Conservation (phyloP, 2,888 invertebrate genomes). For the Athetis lepigone region DNA sequence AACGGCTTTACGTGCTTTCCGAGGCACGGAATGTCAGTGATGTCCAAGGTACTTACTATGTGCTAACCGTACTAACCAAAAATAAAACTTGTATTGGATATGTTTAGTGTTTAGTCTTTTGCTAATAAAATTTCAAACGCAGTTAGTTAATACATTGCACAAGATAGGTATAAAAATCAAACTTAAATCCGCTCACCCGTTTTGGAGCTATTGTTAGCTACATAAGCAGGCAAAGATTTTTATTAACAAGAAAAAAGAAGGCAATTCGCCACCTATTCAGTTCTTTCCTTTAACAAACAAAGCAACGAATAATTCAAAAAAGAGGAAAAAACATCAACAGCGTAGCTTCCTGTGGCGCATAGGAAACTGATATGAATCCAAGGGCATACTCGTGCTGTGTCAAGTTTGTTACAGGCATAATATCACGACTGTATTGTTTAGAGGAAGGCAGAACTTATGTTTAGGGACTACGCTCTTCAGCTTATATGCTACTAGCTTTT, state of each 20-base stretch:
- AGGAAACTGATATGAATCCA: conserved; percentile 56
- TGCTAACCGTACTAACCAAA: too few species aligned
- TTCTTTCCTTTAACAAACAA: not conserved
- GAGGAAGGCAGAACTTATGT: not conserved
- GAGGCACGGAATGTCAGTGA: too few species aligned
- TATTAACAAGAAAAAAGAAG: not conserved
- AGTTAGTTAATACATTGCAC: too few species aligned
- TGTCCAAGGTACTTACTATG: too few species aligned
- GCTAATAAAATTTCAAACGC: too few species aligned
- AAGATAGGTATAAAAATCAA: not conserved
- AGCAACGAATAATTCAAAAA: not conserved
- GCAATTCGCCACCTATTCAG: not conserved
- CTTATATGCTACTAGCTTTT: too few species aligned
- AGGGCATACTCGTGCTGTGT: conserved; percentile 36
- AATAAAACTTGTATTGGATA: too few species aligned
- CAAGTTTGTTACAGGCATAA: conserved; percentile 22
- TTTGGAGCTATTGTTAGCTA: not conserved
- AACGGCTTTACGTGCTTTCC: too few species aligned
- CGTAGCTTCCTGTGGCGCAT: conserved; percentile 45
- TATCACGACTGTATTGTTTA: not conserved
- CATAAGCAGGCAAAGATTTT: not conserved
- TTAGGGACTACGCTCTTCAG: too few species aligned
- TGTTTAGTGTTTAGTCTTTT: too few species aligned
- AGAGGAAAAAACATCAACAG: conserved; percentile 29
- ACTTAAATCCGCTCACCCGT: not conserved